Evolutionary conservation across 2,888 invertebrate genomes (phyloP), one percentile per base, ranked within the genome.

Genomic region (Lycia hirtaria): DNA sequence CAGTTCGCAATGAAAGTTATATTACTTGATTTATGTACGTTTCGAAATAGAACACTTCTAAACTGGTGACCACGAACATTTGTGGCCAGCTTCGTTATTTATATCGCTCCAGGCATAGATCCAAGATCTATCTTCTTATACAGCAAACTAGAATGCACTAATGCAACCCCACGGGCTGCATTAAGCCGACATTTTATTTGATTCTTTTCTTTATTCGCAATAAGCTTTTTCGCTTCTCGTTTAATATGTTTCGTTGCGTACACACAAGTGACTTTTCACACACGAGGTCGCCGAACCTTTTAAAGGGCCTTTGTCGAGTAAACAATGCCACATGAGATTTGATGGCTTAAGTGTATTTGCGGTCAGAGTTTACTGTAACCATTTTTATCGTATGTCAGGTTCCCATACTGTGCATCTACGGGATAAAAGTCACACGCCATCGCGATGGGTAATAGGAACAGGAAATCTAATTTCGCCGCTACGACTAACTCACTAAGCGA

Each of bases 11-110:
- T 81, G 89, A 91, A 91, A 89, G 88, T 86, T 86, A 88, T 87
- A 85, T 81, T 71, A 80, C 76, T 85, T 86, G 86, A 89, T 88
- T 89, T 89, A 90, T 89, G 88, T 86, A 88, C 88, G 88, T 85
- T 87, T 87, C 77, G 75, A 87, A 88, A 90, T 90, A 90, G 85
- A 86, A 71, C 86, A 83, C 84, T 83, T 84, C 85, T 87, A 87
- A 90, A 87, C 88, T 85, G 80, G 85, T 88, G 88, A 87, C 87
- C 83, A 86, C 83, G 85, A 81, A 83, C 83, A 83, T 83, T 81
- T 80, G 79, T 78, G 79, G 74, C 71, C 72, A 78, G 74, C 77
- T 76, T 72, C 69, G 83, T 87, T 90, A 90, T 89, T 89, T 86
- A 89, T 90, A 90, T 73, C 83, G 73, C 80, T 75, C 69, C 76